phyloP scores from a whole-genome alignment of 2,888 invertebrate species.

The Diogma glabrata region DNA sequence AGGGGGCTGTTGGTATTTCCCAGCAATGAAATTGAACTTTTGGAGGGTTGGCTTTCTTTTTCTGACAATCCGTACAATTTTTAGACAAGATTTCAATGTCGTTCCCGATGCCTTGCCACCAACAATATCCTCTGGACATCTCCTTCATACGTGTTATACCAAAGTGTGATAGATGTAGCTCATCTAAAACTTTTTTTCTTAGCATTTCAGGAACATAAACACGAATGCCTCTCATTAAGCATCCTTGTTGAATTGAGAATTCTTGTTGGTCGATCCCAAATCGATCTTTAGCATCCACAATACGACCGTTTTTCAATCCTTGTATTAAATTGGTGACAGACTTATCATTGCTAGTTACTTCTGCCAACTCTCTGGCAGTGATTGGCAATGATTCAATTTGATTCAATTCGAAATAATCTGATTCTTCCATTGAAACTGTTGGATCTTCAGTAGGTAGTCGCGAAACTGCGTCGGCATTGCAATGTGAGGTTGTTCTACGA shows the following conservation, averaged over 20 bases:
- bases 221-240: constrained; percentile 9
- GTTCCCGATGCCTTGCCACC: constrained; percentile 20
- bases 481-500: no score
- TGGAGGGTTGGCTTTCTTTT: constrained; percentile 11
- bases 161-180: no score
- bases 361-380: no score
- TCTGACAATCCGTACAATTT: constrained; percentile 14
- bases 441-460: no score
- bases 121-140: constrained; percentile 19
- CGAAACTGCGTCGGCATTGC: no score
- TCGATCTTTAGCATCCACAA: not conserved
- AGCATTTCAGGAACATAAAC: constrained; percentile 14
- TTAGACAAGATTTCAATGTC: constrained; percentile 22
- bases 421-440: no score
- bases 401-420: no score
- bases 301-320: not conserved
- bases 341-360: no score
- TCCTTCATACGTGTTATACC: constrained; percentile 19
- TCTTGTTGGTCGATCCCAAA: constrained; percentile 8
- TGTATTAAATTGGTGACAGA: no score
- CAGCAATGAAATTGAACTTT: constrained; percentile 17
- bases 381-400: no score
- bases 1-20: constrained; percentile 17
- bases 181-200: no score
- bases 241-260: constrained; percentile 18